Evolutionary conservation across 2,888 invertebrate species (phyloP), one percentile per base, ranked within the genome.

Genomic region (Leptopterna dolabrata): DNA sequence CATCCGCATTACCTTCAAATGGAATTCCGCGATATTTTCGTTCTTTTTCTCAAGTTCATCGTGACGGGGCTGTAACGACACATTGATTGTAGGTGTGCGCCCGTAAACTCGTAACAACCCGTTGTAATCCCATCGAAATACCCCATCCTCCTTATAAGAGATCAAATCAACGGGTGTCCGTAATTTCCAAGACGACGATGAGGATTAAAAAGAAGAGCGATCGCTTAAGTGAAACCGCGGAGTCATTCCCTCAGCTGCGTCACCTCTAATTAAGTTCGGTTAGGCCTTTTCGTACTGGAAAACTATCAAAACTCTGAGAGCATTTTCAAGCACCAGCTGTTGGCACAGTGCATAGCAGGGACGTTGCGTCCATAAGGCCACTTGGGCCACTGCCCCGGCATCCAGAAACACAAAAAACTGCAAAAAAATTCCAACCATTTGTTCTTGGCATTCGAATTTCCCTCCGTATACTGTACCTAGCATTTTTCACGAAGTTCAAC

Each of bases 11-110:
- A 19, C 51, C 51, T 51, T 16, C 19, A 13, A 9, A 55, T 19
- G 55, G 55, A 55, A 63, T 63, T 27, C 24, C 7, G 11, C 9
- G 1, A 55, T 1, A 55, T 55, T 63, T 63, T 24, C 63, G 24
- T 11, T 27, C 19, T 11, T 63, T 63, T 63, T 51, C 51, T 51
- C 51, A 51, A n/a, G 16, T 63, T 63, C 63, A 63, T 63, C 63
- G 24, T 63, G 63, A 63, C 24, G 9, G n/a, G 7, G 63, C 63
- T 9, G 63, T 63, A 63, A 63, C 63, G 63, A 63, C 24, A 63
- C 63, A 63, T 63, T 63, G 63, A 63, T 63, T 63, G 63, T 63
- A 63, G 63, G 63, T 63, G 63, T 13, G 24, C 63, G 63, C 63
- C 27, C 63, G 63, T 63, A 63, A 4, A 51, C 51, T n/a, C 51